Evolutionary conservation across 2,888 invertebrate genomes (phyloP), one percentile per base, ranked within the genome.

Genomic region (Pristionchus exspectatus): DNA sequence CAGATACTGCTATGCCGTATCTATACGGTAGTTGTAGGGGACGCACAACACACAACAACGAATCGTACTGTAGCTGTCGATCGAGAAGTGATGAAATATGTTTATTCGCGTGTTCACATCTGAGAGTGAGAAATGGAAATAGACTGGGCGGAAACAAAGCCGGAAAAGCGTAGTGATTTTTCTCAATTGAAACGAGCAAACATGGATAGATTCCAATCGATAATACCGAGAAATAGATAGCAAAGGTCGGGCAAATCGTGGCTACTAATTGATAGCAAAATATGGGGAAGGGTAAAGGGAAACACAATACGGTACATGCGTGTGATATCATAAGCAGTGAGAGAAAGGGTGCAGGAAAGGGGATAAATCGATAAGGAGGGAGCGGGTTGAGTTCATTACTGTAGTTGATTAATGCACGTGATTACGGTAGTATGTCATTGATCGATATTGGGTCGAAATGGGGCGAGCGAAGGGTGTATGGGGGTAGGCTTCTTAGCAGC

Each of bases 21-120:
- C 5, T 10, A 56, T 84, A 84, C 84, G 84, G 84, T 84, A 56
- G 33, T 2, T 16, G 56, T 27, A 50, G 50, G 14, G 33, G 81
- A 50, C 56, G n/a, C 84, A 84, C 77, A 30, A 84, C 84, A 84
- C 84, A 84, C 84, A 54, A 44, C 30, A 54, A 84, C 56, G n/a
- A 18, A 10, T 10, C 21, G 50, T 84, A 84, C 56, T 44, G 54
- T 56, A 50, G 12, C 27, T 24, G 33, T 83, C 54, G 54, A 83
- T 83, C 84, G 56, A 54, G 18, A 77, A 56, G 3, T 44, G 44
- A 38, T 56, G 54, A 84, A 56, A 84, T 84, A 84, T 84, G 84
- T 84, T 84, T 84, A 84, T 84, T 84, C 84, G 81, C 16, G 84
- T 54, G 33, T 77, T 77, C 84, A 84, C 59, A 84, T 84, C 84